A percentile compares a stretch with the other conserved stretches of the same genome.
Conservation (phyloP, 1,140 invertebrate species). For the Drosophila aff. region DNA sequence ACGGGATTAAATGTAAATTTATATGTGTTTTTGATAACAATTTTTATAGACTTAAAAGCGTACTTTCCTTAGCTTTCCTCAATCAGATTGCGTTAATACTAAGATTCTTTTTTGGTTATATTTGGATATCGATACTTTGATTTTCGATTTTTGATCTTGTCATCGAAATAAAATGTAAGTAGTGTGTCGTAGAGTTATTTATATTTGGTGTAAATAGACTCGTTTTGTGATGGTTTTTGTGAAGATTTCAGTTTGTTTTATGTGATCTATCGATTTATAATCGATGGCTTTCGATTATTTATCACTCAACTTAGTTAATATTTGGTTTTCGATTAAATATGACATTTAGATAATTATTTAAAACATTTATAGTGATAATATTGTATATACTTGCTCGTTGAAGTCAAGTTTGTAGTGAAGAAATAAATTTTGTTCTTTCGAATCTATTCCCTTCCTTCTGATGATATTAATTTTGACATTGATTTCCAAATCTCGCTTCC, state of each 20-base stretch:
- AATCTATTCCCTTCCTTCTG: background rate
- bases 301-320: background rate
- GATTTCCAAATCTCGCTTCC: background rate
- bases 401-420: background rate
- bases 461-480: background rate
- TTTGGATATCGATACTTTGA: background rate
- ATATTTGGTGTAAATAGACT: background rate
- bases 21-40: background rate
- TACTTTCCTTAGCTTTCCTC: conserved; percentile 12
- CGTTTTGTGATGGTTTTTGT: background rate
- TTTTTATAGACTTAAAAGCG: background rate
- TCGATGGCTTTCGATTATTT: conserved; percentile 1
- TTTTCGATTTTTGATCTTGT: conserved; percentile 2
- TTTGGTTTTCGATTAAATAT: conserved; percentile 21
- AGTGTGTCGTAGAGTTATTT: background rate
- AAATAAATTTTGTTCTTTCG: background rate
- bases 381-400: conserved; percentile 12
- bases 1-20: background rate
- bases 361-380: conserved; percentile 6
- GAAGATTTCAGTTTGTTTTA: background rate
- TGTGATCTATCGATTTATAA: conserved; percentile 1
- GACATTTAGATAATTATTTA: conserved; percentile 7
- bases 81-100: background rate
- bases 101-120: background rate
- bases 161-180: conserved; percentile 1